These are phyloP conservation scores for Pongo abelii DNA, from an alignment of 2,113 vertebrate genomes.

Conservation along the genomic window DNA sequence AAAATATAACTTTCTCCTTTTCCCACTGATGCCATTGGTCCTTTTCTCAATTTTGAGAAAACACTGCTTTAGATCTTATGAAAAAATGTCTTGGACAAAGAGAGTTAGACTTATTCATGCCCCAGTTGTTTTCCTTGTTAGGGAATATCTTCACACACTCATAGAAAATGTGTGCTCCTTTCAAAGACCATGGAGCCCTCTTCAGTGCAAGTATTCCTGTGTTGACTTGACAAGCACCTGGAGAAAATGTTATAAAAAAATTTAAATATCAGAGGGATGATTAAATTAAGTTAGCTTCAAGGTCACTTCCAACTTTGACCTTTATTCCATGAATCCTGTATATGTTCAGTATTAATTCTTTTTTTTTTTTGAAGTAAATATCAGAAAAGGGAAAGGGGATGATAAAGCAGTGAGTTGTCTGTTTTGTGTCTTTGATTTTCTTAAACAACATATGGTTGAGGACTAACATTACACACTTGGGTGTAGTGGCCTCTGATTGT, in stretches of 20 bases:
- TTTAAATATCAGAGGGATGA: neutral
- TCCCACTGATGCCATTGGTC: neutral
- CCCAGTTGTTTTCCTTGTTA: neutral
- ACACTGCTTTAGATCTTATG: neutral
- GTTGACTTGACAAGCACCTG: neutral
- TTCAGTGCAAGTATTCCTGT: neutral
- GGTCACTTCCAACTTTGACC: neutral
- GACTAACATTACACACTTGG: neutral
- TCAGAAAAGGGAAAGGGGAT: neutral
- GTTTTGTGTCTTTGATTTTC: slow-evolving; percentile 9
- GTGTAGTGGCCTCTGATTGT: neutral
- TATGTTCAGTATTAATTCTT: neutral
- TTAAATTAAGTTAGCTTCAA: neutral
- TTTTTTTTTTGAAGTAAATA: neutral
- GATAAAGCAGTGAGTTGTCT: neutral
- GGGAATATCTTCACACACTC: neutral
- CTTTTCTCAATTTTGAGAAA: neutral
- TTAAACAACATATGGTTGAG: neutral
- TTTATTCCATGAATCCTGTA: neutral
- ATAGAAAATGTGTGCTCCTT: neutral
- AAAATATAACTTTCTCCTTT: neutral
- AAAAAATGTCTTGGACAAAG: neutral
- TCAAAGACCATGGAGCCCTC: neutral
- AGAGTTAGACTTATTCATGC: neutral
- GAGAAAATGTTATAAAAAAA: neutral